These are phyloP conservation scores for Cynoglossus semilaevis DNA, from an alignment of 2,113 vertebrate genomes.

Conservation along the genomic window DNA sequence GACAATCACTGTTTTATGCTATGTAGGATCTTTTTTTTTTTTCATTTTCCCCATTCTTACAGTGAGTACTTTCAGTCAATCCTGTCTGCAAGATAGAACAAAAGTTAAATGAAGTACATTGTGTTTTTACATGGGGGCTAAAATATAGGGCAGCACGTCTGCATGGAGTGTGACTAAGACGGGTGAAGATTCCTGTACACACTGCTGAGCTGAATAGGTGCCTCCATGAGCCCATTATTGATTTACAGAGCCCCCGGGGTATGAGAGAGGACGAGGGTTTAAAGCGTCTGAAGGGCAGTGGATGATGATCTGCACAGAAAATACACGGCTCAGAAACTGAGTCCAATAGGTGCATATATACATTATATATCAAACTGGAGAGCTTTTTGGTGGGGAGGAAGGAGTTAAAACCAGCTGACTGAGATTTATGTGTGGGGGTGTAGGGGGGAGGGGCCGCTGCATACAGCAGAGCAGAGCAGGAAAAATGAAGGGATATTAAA, in stretches of 20 bases:
- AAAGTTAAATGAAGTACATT: conserved; percentile 4
- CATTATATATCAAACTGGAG: conserved; percentile 17
- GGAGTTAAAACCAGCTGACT: conserved; percentile 64
- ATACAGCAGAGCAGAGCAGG: conserved; percentile 48
- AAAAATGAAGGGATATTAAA: conserved; percentile 72
- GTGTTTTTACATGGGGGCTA: conserved; percentile 1
- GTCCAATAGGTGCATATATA: not conserved
- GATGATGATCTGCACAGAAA: conserved; percentile 3
- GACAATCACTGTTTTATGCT: no score
- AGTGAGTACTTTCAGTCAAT: no score
- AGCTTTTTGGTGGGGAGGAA: conserved; percentile 52
- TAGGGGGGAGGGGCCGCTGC: conserved; percentile 38
- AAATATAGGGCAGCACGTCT: conserved; percentile 22
- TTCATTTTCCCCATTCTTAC: no score
- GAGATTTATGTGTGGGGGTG: conserved; percentile 35
- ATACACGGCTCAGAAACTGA: not conserved
- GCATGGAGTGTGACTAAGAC: conserved; percentile 22
- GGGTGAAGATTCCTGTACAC: conserved; percentile 16
- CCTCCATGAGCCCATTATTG: conserved; percentile 38
- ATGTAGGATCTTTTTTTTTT: no score
- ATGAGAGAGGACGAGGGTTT: conserved; percentile 17
- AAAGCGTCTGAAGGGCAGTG: conserved; percentile 22
- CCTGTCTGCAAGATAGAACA: not conserved
- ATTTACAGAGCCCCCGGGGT: conserved; percentile 37
- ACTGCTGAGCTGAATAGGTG: conserved; percentile 50